These are phyloP conservation scores for Epistrophe grossulariae DNA, from an alignment of 2,888 invertebrate species.

Conservation along the genomic window DNA sequence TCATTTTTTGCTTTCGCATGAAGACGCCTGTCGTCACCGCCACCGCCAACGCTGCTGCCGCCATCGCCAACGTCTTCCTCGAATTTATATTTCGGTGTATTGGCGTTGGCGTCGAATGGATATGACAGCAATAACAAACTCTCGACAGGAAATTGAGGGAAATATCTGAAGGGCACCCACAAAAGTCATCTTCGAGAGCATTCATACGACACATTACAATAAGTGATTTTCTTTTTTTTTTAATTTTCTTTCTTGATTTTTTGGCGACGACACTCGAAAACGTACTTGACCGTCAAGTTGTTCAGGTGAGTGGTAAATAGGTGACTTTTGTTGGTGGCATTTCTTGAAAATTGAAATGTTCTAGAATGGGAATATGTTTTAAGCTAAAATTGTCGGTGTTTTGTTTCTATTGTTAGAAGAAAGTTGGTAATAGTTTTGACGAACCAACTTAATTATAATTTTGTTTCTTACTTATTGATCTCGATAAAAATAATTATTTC, in stretches of 20 bases:
- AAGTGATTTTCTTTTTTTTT: conserved; percentile 36
- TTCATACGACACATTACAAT: conserved; percentile 35
- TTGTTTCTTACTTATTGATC: too few relatives aligned
- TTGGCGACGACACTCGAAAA: not conserved
- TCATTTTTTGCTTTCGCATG: conserved; percentile 65
- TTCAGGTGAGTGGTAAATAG: not conserved
- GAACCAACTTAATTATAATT: too few relatives aligned
- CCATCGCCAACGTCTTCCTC: conserved; percentile 14
- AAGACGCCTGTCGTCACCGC: conserved; percentile 47
- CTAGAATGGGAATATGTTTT: too few relatives aligned
- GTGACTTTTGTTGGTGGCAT: conserved; percentile 4
- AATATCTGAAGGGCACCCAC: conserved; percentile 43
- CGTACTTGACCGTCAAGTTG: conserved; percentile 38
- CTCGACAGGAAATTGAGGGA: conserved; percentile 53
- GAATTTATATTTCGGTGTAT: conserved; percentile 62
- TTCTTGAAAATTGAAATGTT: too few relatives aligned
- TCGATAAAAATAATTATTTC: too few relatives aligned
- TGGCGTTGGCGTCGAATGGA: conserved; percentile 70
- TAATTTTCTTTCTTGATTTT: not conserved
- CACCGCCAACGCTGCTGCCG: not conserved
- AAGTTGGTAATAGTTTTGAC: too few relatives aligned
- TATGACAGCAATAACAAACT: conserved; percentile 72
- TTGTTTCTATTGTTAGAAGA: too few relatives aligned
- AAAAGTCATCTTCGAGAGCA: conserved; percentile 20
- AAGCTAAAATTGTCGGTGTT: too few relatives aligned